Base-by-base conservation (phyloP, 1,140 invertebrate species). In the Heterodera carotae region DNA sequence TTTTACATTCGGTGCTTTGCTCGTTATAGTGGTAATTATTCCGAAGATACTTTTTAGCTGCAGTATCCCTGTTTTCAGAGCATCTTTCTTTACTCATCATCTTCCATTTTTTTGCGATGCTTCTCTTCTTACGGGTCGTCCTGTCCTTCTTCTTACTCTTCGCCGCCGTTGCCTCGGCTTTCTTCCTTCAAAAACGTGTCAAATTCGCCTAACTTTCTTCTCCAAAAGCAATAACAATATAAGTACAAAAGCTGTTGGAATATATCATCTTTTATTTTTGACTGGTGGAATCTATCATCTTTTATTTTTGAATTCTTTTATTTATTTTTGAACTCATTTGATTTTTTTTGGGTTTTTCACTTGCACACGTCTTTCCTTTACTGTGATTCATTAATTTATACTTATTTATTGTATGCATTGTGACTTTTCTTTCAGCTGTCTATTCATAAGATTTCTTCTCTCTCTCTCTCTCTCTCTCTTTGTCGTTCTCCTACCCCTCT, bases 1-100 rank as follows among this genome's bases (percentile, higher is more conserved):
- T 62, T 90, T 90, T 79, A 80, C 83, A 34, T 43, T 88, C 10
- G 90, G 90, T 6, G 89, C 89, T 7, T 70, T 80, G 53, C 80
- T 90, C 25, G 90, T 87, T 60, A 86, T 86, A 22, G 6, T 66
- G 62, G 62, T 66, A n/a, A 29, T 12, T 29, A 2, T 43, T 43
- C 12, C 12, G 60, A 62, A 62, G n/a, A 62, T 7, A 6, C 60
- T 27, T 62, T 62, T 62, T 62, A 7, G 60, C n/a, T 29, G 18
- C 18, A 6, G 4, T 62, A 5, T 25, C 18, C 59, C 60, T 10
- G 7, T 31, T 62, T 62, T 15, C 22, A 66, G 62, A 66, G 62
- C 62, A 87, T 86, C 18, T 86, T 86, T 67, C 71, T 87, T 10
- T 86, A 86, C 77, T 82, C 82, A 15, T 83, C 81, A 4, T 79